These are phyloP conservation scores for Lepidurus arcticus DNA, from an alignment of 1,140 invertebrate genomes.

Conservation along the genomic window DNA sequence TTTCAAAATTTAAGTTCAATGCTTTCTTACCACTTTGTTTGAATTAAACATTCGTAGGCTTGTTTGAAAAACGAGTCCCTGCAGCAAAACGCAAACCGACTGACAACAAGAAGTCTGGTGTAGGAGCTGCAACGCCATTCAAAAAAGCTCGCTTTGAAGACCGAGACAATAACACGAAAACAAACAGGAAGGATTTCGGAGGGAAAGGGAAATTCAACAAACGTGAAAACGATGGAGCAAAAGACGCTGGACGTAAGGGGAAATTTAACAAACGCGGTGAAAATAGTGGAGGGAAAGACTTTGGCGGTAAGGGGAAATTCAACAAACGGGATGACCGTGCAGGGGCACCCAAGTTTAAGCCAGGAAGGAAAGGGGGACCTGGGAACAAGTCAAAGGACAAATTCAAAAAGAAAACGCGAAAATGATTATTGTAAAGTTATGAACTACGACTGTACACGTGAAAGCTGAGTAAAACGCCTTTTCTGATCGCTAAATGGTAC, in stretches of 20 bases:
- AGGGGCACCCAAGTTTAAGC: constrained; percentile 25
- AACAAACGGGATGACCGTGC: neutral
- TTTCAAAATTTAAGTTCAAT: neutral
- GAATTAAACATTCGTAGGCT: neutral
- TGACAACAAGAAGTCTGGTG: neutral
- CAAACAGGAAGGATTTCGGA: constrained; percentile 13
- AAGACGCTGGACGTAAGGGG: neutral
- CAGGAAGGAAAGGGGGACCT: neutral
- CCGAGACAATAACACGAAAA: constrained; percentile 3
- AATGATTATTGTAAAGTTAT: neutral
- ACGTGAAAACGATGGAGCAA: neutral
- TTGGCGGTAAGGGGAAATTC: neutral
- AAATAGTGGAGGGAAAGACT: neutral
- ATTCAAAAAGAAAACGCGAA: constrained; percentile 7
- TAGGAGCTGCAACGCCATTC: neutral
- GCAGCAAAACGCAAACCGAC: neutral
- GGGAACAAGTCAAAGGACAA: neutral
- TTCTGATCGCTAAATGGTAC: neutral
- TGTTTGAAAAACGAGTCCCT: neutral
- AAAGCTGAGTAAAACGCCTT: neutral
- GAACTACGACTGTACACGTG: neutral
- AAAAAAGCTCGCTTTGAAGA: constrained; percentile 9
- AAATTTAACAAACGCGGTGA: neutral
- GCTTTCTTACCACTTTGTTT: neutral
- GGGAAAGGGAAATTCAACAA: neutral